Conservation (phyloP, 2,113 vertebrate species). For the Vanacampus margaritifer region DNA sequence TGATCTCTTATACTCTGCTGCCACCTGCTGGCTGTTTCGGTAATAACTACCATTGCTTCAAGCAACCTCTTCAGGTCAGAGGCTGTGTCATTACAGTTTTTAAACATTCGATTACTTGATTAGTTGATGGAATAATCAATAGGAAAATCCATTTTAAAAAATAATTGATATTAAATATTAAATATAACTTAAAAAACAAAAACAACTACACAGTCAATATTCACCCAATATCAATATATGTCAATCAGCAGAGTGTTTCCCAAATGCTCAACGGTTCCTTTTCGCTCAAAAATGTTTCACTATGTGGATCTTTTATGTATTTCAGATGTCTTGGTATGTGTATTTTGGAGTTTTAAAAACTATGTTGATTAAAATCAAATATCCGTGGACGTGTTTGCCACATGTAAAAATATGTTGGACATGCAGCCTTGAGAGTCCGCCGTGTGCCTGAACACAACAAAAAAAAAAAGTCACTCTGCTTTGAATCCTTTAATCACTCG, state of each 20-base stretch:
- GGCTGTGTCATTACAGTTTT: no score
- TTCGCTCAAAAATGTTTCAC: not conserved
- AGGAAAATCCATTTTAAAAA: no score
- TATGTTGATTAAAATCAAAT: not conserved
- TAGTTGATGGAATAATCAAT: no score
- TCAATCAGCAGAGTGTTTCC: not conserved
- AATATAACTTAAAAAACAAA: no score
- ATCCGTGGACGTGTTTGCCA: not conserved
- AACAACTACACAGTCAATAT: no score
- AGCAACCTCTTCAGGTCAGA: no score
- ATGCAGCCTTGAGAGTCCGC: constrained; percentile 15
- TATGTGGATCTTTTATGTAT: not conserved
- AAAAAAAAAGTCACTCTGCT: constrained; percentile 34
- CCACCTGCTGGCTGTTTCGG: no score
- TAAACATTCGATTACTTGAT: no score
- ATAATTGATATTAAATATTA: no score
- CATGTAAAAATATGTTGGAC: not conserved
- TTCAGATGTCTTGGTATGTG: not conserved
- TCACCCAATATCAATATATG: not conserved
- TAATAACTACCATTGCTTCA: no score
- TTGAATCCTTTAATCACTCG: constrained; percentile 32
- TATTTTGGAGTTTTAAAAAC: not conserved
- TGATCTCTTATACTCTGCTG: no score
- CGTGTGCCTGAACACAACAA: constrained; percentile 43
- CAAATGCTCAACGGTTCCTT: not conserved